Percentiles rank a stretch among this genome's conserved stretches.
These are phyloP conservation scores for Littorina saxatilis DNA, from an alignment of 1,140 invertebrate genomes.

Conservation along the genomic window DNA sequence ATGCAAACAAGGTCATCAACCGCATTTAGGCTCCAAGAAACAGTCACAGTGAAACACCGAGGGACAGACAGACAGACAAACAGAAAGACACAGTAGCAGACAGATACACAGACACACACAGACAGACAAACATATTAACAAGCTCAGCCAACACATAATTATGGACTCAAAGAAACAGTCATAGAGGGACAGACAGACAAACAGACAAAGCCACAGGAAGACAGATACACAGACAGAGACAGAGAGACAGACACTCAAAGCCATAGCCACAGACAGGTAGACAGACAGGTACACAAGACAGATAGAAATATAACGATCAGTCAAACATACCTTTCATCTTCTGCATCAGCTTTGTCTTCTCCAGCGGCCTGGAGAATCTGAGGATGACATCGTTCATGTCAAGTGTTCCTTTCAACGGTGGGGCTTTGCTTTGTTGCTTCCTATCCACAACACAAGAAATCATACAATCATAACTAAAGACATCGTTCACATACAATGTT, in stretches of 20 bases:
- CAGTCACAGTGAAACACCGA: too few species aligned
- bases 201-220: not conserved
- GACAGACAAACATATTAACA: not conserved
- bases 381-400: constrained; percentile 52
- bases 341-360: constrained; percentile 47
- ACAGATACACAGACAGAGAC: not conserved
- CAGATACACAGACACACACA: not conserved
- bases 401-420: constrained; percentile 34
- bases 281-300: not conserved
- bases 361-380: constrained; percentile 60
- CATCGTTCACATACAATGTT: constrained; percentile 45
- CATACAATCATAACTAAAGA: too few species aligned
- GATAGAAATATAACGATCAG: not conserved
- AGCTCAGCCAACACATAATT: not conserved
- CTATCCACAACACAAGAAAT: constrained; percentile 1
- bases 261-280: not conserved
- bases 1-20: not conserved
- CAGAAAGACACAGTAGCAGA: not conserved
- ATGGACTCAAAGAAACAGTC: not conserved
- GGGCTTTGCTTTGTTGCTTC: constrained; percentile 3
- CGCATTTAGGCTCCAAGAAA: too few species aligned
- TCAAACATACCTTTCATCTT: constrained; percentile 26
- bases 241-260: not conserved
- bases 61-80: not conserved
- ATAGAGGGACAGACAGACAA: not conserved